Percentiles rank a stretch among this genome's conserved stretches.
Conservation (phyloP, 2,888 invertebrate genomes). For the Ennomos fuscantarius region DNA sequence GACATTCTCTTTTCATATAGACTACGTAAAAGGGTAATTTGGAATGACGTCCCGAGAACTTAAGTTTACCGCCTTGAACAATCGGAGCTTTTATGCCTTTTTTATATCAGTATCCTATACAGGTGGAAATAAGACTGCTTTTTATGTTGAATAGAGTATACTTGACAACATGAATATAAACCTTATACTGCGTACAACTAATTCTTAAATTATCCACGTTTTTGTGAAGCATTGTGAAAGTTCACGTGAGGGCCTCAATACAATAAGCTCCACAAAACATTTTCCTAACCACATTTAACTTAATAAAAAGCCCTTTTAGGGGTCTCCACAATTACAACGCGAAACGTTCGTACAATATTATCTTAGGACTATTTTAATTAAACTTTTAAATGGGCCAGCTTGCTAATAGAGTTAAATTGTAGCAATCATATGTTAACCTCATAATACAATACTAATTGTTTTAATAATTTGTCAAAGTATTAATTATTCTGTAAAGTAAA, state of each 20-base stretch:
- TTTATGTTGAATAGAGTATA: conserved; percentile 6
- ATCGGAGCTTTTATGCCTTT: conserved; percentile 38
- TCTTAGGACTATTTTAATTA: conserved; percentile 70
- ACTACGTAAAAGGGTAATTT: conserved; percentile 65
- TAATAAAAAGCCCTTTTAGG: conserved; percentile 52
- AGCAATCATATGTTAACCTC: conserved; percentile 29
- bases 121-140: conserved; percentile 20
- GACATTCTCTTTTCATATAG: conserved; percentile 73
- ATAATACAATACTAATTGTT: conserved; percentile 5
- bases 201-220: conserved; percentile 8
- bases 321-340: conserved; percentile 52
- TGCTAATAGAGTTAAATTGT: conserved; percentile 43
- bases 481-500: too few relatives aligned
- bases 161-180: conserved; percentile 3
- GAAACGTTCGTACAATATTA: conserved; percentile 60
- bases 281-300: conserved; percentile 42
- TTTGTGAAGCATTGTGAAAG: conserved; percentile 23
- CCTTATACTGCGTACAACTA: not conserved
- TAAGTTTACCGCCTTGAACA: conserved; percentile 43
- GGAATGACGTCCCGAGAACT: conserved; percentile 51
- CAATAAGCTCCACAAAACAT: conserved; percentile 33
- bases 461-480: conserved; percentile 1
- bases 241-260: conserved; percentile 20
- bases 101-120: conserved; percentile 25
- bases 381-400: conserved; percentile 59